Base-by-base conservation (phyloP, 2,113 vertebrate species). In the Ciconia stormi region DNA sequence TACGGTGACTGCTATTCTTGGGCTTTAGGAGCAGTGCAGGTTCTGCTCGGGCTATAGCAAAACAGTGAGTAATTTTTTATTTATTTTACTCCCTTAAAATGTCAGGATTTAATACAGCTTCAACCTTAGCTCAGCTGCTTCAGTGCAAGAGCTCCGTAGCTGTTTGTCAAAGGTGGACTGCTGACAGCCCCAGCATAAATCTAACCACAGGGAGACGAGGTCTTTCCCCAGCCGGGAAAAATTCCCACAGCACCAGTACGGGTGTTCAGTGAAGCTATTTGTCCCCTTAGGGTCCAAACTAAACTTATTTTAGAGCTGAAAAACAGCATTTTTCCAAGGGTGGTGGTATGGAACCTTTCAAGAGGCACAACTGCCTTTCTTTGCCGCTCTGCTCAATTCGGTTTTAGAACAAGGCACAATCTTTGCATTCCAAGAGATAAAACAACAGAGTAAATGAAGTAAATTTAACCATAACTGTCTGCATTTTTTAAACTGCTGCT, bases 41-140 rank as follows among this genome's bases (percentile, higher is more conserved):
- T 38, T 76, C 71, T 90, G 72, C 46, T 66, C 8, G 2, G 29
- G 58, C 74, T n/a, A 2, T 3, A 53, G 61, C n/a, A 52, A 56
- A 95, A 89, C 16, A 69, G 27, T 77, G 88, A 84, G 46, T 15
- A 56, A 29, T 67, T 74, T 69, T 46, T 82, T 56, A 65, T 86
- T 82, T 86, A 59, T 71, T 95, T 96, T 74, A 61, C 17, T 78
- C 66, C 56, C n/a, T 78, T 50, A 38, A 94, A 97, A 96, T 89
- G 78, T 82, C 90, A 90, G 7, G 58, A 36, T 83, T 73, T 69
- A 93, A 74, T 23, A 30, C 14, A 1, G 59, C 66, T 80, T 32
- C 67, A 55, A 1, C 29, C 72, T 52, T 3, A 62, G 91, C 66
- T 86, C 59, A 38, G 42, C 70, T 26, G 91, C 46, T 59, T 61